These are phyloP conservation scores for Lethrus apterus DNA, from an alignment of 1,140 invertebrate genomes.

Conservation along the genomic window DNA sequence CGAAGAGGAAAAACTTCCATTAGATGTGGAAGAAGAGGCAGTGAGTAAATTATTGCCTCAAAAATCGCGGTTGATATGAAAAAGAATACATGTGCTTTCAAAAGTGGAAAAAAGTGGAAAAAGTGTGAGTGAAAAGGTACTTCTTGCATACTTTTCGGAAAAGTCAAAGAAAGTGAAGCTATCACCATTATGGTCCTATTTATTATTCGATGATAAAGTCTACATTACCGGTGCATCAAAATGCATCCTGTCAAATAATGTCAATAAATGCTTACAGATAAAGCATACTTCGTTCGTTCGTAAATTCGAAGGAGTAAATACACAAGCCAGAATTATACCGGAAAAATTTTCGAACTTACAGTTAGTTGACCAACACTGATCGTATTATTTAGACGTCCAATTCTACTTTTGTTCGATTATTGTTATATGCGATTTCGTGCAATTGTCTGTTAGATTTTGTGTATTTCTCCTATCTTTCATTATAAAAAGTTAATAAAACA, in stretches of 20 bases:
- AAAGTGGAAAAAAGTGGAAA: not conserved
- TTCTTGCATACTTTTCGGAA: not conserved
- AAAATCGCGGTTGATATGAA: not conserved
- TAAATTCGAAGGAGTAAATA: too few relatives aligned
- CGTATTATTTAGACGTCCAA: too few relatives aligned
- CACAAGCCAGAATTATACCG: too few relatives aligned
- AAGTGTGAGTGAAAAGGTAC: not conserved
- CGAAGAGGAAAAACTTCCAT: not conserved
- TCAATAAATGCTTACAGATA: not conserved
- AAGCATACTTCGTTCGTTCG: too few relatives aligned
- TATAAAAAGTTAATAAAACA: too few relatives aligned
- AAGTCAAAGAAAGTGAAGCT: conserved; percentile 1
- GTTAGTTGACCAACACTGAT: too few relatives aligned
- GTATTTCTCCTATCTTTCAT: too few relatives aligned
- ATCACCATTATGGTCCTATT: conserved; percentile 4
- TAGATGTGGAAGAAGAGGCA: conserved; percentile 1
- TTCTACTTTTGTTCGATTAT: too few relatives aligned
- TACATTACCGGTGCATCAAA: not conserved
- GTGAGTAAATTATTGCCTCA: too few relatives aligned
- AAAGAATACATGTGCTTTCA: not conserved
- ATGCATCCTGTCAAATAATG: not conserved
- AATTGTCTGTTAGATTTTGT: too few relatives aligned
- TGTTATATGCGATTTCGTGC: too few relatives aligned
- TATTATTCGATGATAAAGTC: not conserved
- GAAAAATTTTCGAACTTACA: too few relatives aligned